Evolutionary conservation across 2,888 invertebrate species (phyloP), one percentile per base, ranked within the genome.

Genomic region (Arenicola marina): DNA sequence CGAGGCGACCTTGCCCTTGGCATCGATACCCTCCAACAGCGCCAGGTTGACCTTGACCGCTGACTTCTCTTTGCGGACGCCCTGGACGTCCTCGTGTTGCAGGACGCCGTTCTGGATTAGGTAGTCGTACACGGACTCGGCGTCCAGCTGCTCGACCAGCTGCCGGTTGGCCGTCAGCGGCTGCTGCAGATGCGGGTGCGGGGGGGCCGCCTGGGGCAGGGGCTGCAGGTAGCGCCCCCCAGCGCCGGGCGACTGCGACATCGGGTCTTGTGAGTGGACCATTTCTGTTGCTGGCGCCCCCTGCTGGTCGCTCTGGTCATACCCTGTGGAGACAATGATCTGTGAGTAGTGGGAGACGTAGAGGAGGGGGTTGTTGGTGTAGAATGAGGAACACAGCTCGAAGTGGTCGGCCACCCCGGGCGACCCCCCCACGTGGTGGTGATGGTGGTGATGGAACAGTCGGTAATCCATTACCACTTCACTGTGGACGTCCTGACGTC

Each of bases 71-170:
- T 32, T 21, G 15, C 43, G 58, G 4, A 62, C 45, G 2, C 32
- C 18, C 31, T 38, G 15, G 4, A 33, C 56, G 7, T 7, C 32
- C 7, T 28, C 29, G 15, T 11, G 31, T 7, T 53, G 4, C 53
- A 53, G 72, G 29, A 76, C 78, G 4, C 79, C 76, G 69, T 81
- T 78, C 61, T 79, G 80, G 26, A 78, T 59, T 21, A 81, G 75
- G 65, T 81, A 81, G 66, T 78, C 80, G 60, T 78, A 76, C 55
- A 80, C 75, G 38, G 77, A 76, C 53, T 79, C 79, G 0, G 80
- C 62, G 28, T 81, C 80, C 28, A 80, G 73, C 28, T 75, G 72
- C 55, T 79, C 75, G 4, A 80, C 73, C 61, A 81, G 71, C 55
- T 81, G 78, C 45, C 73, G 65, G 46, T 73, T 72, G 45, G 55